Conservation (phyloP, 2,797 vertebrate genomes). For the Chelmon rostratus region DNA sequence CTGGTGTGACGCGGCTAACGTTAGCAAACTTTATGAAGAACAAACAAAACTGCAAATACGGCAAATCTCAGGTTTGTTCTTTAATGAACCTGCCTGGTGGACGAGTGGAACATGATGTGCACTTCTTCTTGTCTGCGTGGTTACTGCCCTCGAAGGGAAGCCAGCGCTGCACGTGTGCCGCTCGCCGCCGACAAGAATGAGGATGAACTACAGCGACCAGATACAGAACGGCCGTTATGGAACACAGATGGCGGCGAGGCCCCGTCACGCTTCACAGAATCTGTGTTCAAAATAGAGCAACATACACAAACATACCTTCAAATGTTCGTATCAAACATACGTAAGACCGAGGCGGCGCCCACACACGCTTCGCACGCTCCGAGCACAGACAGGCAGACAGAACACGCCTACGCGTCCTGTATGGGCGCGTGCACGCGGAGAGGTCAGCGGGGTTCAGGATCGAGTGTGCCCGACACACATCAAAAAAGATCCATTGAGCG, state of each 20-base stretch:
- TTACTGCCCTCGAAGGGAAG: slow-evolving; percentile 1
- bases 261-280: slow-evolving; percentile 30
- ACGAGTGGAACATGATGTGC: slow-evolving; percentile 35
- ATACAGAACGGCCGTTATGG: slow-evolving; percentile 23
- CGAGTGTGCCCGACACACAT: not conserved
- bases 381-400: not conserved
- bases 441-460: slow-evolving; percentile 37
- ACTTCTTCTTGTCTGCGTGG: slow-evolving; percentile 27
- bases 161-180: slow-evolving; percentile 11
- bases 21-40: not conserved
- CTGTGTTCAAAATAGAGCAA: slow-evolving; percentile 45
- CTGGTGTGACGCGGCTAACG: not conserved
- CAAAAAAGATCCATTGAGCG: slow-evolving; percentile 9
- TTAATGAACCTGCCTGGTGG: slow-evolving; percentile 11
- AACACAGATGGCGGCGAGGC: slow-evolving; percentile 16
- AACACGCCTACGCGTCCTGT: slow-evolving; percentile 1
- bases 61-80: not conserved
- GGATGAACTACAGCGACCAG: slow-evolving; percentile 21
- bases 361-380: not conserved
- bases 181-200: slow-evolving; percentile 4
- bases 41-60: slow-evolving; percentile 3
- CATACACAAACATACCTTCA: slow-evolving; percentile 12
- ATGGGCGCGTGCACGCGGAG: not conserved
- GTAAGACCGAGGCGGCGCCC: not conserved
- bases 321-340: not conserved